phyloP scores from a whole-genome alignment of 2,797 vertebrate genomes.

The Parambassis ranga region DNA sequence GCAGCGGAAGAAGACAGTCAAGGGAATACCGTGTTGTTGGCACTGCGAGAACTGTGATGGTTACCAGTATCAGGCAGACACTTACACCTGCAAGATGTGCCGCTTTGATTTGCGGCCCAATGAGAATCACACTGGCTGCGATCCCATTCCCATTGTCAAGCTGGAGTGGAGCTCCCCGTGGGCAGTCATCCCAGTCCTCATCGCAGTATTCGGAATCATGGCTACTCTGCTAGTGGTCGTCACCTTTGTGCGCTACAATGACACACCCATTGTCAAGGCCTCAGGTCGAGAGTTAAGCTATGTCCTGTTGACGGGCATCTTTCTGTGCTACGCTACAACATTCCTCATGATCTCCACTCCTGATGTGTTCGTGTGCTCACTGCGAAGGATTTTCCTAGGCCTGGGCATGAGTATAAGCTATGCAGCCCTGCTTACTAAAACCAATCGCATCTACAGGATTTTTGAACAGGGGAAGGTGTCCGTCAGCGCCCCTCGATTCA shows the following conservation, averaged over 20 bases:
- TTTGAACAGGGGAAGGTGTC: constrained; percentile 97
- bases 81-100: constrained; percentile 92
- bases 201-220: constrained; percentile 90
- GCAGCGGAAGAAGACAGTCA: constrained; percentile 93
- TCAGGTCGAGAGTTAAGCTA: constrained; percentile 96
- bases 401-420: constrained; percentile 98
- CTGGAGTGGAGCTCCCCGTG: constrained; percentile 95
- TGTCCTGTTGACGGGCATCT: constrained; percentile 93
- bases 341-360: constrained; percentile 96
- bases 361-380: constrained; percentile 87
- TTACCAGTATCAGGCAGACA: constrained; percentile 94
- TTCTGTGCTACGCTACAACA: constrained; percentile 93
- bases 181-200: constrained; percentile 92
- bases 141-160: constrained; percentile 92
- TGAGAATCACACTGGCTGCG: constrained; percentile 90
- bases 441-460: constrained; percentile 97
- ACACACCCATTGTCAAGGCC: constrained; percentile 95
- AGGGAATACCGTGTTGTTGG: constrained; percentile 96
- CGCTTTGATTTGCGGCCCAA: constrained; percentile 92
- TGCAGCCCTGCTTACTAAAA: constrained; percentile 94
- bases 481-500: constrained; percentile 91
- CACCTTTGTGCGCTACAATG: constrained; percentile 94
- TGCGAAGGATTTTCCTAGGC: constrained; percentile 92
- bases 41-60: constrained; percentile 94
- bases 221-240: constrained; percentile 91